Conservation (phyloP, 2,797 vertebrate genomes). For the Trachurus trachurus region DNA sequence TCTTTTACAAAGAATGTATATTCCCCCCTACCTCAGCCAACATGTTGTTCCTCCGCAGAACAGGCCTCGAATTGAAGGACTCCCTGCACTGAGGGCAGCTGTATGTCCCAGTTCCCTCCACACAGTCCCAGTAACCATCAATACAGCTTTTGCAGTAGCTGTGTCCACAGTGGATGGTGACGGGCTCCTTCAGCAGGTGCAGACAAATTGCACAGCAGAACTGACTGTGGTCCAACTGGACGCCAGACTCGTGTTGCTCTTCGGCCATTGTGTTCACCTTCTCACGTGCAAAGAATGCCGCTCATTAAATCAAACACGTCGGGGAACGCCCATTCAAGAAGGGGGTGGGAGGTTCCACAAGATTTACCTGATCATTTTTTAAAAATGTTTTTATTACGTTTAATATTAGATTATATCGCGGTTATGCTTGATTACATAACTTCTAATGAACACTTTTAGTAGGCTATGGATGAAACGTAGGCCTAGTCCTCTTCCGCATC, state of each 20-base stretch:
- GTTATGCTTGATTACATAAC: too few species aligned
- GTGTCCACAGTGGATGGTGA: conserved; percentile 32
- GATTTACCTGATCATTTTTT: too few species aligned
- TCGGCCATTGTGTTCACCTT: background rate
- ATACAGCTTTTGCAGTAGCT: conserved; percentile 16
- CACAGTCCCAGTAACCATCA: conserved; percentile 10
- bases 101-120: background rate
- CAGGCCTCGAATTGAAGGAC: conserved; percentile 8
- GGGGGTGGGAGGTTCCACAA: too few species aligned
- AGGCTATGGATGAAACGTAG: too few species aligned
- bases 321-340: too few species aligned
- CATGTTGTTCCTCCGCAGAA: conserved; percentile 16
- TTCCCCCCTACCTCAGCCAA: conserved; percentile 1
- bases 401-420: too few species aligned
- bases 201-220: conserved; percentile 30
- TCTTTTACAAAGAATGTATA: too few species aligned
- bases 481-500: too few species aligned
- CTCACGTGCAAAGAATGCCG: accelerated
- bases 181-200: conserved; percentile 3
- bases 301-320: too few species aligned
- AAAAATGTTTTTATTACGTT: too few species aligned
- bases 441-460: too few species aligned
- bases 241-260: accelerated
- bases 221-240: background rate
- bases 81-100: conserved; percentile 38